phyloP scores from a whole-genome alignment of 2,888 invertebrate species.

The Phaedon cochleariae region DNA sequence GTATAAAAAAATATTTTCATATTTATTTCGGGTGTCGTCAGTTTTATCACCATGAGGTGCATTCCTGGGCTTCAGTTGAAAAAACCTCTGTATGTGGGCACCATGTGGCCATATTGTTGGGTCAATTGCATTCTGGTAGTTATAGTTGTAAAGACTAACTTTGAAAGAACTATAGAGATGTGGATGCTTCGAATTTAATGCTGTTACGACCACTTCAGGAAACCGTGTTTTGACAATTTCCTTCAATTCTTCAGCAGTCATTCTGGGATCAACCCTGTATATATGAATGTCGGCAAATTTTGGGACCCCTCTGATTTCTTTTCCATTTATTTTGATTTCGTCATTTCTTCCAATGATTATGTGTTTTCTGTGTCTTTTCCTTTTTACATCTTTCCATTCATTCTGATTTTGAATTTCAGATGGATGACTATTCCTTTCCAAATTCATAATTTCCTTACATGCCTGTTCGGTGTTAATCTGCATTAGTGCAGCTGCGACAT shows the following conservation, averaged over 20 bases:
- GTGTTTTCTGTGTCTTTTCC: slow-evolving; percentile 12
- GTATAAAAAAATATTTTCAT: slow-evolving; percentile 8
- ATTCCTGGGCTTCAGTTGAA: neutral
- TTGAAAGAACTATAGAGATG: slow-evolving; percentile 3
- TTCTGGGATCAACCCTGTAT: neutral
- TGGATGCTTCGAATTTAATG: neutral
- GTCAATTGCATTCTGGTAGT: neutral
- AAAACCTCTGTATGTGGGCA: neutral
- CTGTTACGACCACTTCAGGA: neutral
- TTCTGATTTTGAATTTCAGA: slow-evolving; percentile 6
- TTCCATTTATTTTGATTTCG: slow-evolving; percentile 16
- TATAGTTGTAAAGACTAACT: neutral
- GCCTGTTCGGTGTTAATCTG: slow-evolving; percentile 13
- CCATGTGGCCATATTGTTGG: neutral
- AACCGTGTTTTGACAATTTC: neutral
- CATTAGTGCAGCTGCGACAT: slow-evolving; percentile 17
- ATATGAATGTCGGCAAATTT: slow-evolving; percentile 7
- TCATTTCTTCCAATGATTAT: slow-evolving; percentile 16
- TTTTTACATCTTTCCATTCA: slow-evolving; percentile 12
- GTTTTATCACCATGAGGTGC: neutral
- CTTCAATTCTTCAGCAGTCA: slow-evolving; percentile 3
- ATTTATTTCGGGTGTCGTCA: neutral
- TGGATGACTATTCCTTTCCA: neutral
- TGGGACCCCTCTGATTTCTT: slow-evolving; percentile 5
- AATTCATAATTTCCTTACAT: slow-evolving; percentile 12